phyloP scores from a whole-genome alignment of 2,888 invertebrate genomes.

The Epirrhoe tristata region DNA sequence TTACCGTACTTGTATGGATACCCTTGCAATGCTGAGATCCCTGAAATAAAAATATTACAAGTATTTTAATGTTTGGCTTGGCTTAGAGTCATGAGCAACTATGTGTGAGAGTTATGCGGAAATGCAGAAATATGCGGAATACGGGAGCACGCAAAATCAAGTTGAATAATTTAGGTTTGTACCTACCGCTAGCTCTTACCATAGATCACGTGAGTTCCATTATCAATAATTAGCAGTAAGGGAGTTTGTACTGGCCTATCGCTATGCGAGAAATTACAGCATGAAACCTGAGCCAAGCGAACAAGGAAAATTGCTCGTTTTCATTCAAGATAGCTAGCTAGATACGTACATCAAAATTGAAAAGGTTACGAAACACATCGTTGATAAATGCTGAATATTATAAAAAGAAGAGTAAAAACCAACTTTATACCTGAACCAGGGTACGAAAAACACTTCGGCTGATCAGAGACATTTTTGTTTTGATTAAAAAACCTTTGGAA shows the following conservation, averaged over 20 bases:
- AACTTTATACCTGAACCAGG: constrained; percentile 69
- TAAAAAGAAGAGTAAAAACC: constrained; percentile 20
- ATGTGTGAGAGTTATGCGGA: no score
- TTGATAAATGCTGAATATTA: constrained; percentile 23
- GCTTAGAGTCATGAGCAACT: neutral
- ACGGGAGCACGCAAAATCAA: neutral
- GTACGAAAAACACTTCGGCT: constrained; percentile 74
- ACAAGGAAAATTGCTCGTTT: constrained; percentile 32
- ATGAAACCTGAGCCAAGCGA: constrained; percentile 17
- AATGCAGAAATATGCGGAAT: neutral
- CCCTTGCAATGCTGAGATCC: constrained; percentile 75
- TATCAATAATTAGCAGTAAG: neutral
- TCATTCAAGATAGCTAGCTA: constrained; percentile 34
- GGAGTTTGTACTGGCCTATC: neutral
- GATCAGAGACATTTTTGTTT: constrained; percentile 70
- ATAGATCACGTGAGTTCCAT: constrained; percentile 36
- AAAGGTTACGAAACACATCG: constrained; percentile 74
- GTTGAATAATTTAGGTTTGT: neutral
- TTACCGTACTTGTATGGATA: constrained; percentile 77
- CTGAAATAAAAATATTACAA: constrained; percentile 55
- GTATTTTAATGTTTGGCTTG: neutral
- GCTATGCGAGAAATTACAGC: constrained; percentile 5
- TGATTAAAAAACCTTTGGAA: constrained; percentile 49
- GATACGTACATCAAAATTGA: constrained; percentile 18
- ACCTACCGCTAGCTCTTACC: neutral